Base-by-base conservation (phyloP, 2,113 vertebrate genomes). In the Athene cunicularia region DNA sequence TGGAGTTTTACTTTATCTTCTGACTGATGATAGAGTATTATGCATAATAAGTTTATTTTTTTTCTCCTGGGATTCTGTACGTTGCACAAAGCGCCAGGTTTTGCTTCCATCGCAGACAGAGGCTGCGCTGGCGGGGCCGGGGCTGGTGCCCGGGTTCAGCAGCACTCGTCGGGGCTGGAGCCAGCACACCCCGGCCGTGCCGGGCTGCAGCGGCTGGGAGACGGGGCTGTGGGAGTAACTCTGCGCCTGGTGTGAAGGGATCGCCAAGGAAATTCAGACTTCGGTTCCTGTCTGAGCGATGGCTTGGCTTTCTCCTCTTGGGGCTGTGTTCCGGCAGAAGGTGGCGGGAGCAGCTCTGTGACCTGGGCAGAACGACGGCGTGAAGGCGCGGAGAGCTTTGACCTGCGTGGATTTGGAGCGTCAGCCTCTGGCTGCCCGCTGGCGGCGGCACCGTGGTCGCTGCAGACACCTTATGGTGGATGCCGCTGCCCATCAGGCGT, bases 1-100 rank as follows among this genome's bases (percentile, higher is more conserved):
- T 90, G 82, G 82, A 95, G 86, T 77, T 77, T 85, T 80, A 63
- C 86, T 96, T 95, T 88, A 83, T 92, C 80, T 84, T 55, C 76
- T 91, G 94, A 80, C 76, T 86, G 94, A 79, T 68, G 88, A 72
- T 76, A 19, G 80, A 63, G 43, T 47, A 72, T 95, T 96, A 60
- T 52, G 68, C 83, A 75, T 74, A 91, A 71, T 56, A 63, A 18
- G 45, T 90, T 84, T 86, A n/a, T 88, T 92, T 89, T 92, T 89
- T 88, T 63, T 37, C 92, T 92, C 90, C 82, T 33, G 80, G 92
- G 80, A 59, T 53, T 43, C 59, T 19, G 24, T 13, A 72, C 80
- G 67, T 56, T 80, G 80, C 88, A 71, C 47, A 37, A 30, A 88
- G 80, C 50, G 12, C 37, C 62, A 35, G 75, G 55, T 85, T 96